phyloP scores from a whole-genome alignment of 1,140 invertebrate genomes.

The Coptotermes formosanus region DNA sequence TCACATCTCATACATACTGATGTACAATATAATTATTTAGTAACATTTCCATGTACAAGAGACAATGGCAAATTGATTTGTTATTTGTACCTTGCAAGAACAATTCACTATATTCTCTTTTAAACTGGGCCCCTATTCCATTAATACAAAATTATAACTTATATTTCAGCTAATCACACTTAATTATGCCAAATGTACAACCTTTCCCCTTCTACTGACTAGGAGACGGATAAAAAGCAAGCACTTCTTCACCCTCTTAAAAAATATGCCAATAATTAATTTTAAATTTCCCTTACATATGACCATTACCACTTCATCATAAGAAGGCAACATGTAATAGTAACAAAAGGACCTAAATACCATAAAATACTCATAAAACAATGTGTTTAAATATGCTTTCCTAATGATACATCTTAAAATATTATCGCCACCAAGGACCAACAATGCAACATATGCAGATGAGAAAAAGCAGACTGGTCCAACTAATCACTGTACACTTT shows the following conservation, averaged over 20 bases:
- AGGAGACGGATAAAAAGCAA: slow-evolving; percentile 36
- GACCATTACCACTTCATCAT: slow-evolving; percentile 32
- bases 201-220: slow-evolving; percentile 37
- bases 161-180: slow-evolving; percentile 33
- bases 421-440: slow-evolving; percentile 20
- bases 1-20: too few relatives aligned
- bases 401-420: slow-evolving; percentile 26
- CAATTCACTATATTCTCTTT: too few relatives aligned
- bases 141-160: slow-evolving; percentile 13
- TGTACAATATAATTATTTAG: too few relatives aligned
- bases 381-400: slow-evolving; percentile 24
- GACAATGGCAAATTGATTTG: too few relatives aligned
- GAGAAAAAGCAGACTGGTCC: slow-evolving; percentile 23
- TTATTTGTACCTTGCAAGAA: too few relatives aligned
- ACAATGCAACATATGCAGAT: neutral
- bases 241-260: neutral
- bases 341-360: slow-evolving; percentile 34
- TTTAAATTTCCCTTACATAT: slow-evolving; percentile 13
- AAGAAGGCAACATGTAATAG: slow-evolving; percentile 34
- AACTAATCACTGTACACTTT: slow-evolving; percentile 20
- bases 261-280: neutral
- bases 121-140: neutral
- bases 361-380: slow-evolving; percentile 33
- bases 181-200: slow-evolving; percentile 37
- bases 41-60: too few relatives aligned